Evolutionary conservation across 2,888 invertebrate species (phyloP), one percentile per base, ranked within the genome.

Genomic region (Eupithecia subumbrata): DNA sequence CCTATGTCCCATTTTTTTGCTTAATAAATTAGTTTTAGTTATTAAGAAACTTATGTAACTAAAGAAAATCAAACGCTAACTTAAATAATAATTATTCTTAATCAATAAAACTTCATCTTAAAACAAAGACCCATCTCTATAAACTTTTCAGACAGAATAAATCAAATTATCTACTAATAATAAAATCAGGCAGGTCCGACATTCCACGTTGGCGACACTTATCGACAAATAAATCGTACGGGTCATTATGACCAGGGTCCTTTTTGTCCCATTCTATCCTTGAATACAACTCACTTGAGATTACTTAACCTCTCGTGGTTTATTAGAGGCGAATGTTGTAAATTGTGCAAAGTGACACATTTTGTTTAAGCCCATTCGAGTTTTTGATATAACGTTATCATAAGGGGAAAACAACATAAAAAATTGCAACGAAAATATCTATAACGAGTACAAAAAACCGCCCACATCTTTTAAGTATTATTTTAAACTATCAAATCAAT

Each of bases 161-260:
- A 72, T 72, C 74, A 69, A 73, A 73, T 71, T 73, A 74, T 71
- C 73, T 72, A 69, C 71, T 74, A 73, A 76, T 76, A 75, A 76
- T 74, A 77, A 72, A 77, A 72, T 43, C 77, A 30, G 74, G 45
- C 77, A 63, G 73, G 63, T 75, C 74, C 70, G 16, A 34, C 67
- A 60, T 60, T 60, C 60, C 60, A 14, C 60, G 22, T 12, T 40
- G 77, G 77, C 77, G 77, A 48, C 77, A 18, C 77, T 77, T 77
- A 77, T 77, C 77, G 45, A 30, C 8, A 45, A 67, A 77, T 77
- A 77, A 77, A 77, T 75, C 75, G 77, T 70, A 8, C 5, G 25
- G 69, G n/a, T 12, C 77, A 60, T 70, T 72, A 30, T 37, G 67
- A 14, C 25, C 60, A 25, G 60, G 14, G 43, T 68, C 66, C 37